Conservation (phyloP, 2,888 invertebrate genomes). For the Drosophila subquinaria region DNA sequence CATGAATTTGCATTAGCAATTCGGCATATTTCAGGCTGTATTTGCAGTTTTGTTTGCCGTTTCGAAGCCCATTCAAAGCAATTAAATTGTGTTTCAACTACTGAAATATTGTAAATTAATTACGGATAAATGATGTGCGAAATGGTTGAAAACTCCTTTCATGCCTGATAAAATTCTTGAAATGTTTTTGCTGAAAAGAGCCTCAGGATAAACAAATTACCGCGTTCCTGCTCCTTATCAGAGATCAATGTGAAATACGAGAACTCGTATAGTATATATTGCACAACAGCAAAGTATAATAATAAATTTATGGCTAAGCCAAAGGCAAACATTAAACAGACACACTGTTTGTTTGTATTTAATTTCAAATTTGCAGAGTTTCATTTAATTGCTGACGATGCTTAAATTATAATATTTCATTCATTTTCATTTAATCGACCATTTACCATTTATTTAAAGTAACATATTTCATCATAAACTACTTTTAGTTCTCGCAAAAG, state of each 20-base stretch:
- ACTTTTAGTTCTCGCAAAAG: not conserved
- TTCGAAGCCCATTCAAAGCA: constrained; percentile 9
- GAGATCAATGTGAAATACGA: constrained; percentile 11
- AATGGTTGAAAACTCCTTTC: constrained; percentile 6
- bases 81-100: constrained; percentile 22
- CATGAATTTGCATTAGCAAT: constrained; percentile 29
- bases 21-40: constrained; percentile 1
- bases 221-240: not conserved
- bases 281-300: constrained; percentile 1
- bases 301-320: constrained; percentile 17
- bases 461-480: constrained; percentile 3
- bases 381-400: not conserved
- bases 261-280: not conserved
- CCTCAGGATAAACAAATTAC: constrained; percentile 25
- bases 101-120: constrained; percentile 22
- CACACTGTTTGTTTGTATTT: not conserved
- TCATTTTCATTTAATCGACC: not conserved
- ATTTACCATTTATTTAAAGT: constrained; percentile 1
- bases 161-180: constrained; percentile 16
- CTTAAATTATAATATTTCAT: constrained; percentile 5
- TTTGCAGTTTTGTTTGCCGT: constrained; percentile 8
- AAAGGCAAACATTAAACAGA: constrained; percentile 12
- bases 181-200: constrained; percentile 28
- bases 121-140: constrained; percentile 7
- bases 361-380: constrained; percentile 6